These are phyloP conservation scores for Agelastica alni DNA, from an alignment of 2,888 invertebrate genomes.

Conservation along the genomic window DNA sequence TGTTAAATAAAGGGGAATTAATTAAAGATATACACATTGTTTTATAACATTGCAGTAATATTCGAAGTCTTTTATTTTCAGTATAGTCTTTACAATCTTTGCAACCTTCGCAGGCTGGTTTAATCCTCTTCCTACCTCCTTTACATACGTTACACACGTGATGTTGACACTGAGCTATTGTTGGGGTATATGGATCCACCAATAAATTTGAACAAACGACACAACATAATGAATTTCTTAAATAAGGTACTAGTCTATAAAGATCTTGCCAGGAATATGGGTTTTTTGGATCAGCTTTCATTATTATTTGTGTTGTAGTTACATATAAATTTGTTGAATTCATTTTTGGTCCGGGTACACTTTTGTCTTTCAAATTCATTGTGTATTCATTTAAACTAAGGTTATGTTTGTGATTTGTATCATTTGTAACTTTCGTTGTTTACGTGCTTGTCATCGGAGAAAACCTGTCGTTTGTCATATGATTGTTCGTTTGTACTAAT, in stretches of 20 bases:
- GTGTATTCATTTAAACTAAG: no score
- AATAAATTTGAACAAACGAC: conserved; percentile 85
- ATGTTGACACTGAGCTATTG: conserved; percentile 81
- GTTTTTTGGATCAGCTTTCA: conserved; percentile 73
- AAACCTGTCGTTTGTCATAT: no score
- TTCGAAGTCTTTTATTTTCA: conserved; percentile 80
- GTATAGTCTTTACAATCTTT: conserved; percentile 80
- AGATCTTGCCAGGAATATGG: conserved; percentile 80
- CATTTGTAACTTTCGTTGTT: no score
- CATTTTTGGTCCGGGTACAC: conserved; percentile 64
- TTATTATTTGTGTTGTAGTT: conserved; percentile 78
- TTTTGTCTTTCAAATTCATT: no score
- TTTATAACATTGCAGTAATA: conserved; percentile 85
- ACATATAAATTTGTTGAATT: conserved; percentile 82
- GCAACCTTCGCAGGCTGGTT: conserved; percentile 84
- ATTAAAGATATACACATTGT: conserved; percentile 84
- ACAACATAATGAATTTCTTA: conserved; percentile 86
- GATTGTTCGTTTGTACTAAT: no score
- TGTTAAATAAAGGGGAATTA: conserved; percentile 71
- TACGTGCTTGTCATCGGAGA: no score
- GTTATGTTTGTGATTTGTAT: no score
- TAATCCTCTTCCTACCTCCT: conserved; percentile 82
- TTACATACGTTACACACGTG: conserved; percentile 85
- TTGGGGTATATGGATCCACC: conserved; percentile 80
- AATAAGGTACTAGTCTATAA: conserved; percentile 79